A percentile compares a stretch with the other conserved stretches of the same genome.
Evolutionary conservation across 1,140 invertebrate species (phyloP).

Genomic region (Cardiocondyla obscurior): DNA sequence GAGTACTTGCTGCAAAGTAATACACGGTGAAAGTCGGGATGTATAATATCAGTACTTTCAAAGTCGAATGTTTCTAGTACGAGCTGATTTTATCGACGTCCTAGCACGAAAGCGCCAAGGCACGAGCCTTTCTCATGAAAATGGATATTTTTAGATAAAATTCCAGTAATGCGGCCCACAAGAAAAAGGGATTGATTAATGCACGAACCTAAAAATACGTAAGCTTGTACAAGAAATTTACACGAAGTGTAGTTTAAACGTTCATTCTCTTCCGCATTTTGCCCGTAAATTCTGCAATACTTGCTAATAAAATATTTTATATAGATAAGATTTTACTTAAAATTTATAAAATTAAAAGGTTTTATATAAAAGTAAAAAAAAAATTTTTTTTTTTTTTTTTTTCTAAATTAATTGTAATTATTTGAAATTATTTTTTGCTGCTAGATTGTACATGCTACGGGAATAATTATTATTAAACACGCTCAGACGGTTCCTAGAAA

Average conservation of each 20-base stretch:
- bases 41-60: slow-evolving; percentile 15
- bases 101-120: slow-evolving; percentile 51
- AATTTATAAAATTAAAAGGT: background rate
- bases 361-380: background rate
- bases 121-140: slow-evolving; percentile 42
- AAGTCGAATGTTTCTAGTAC: slow-evolving; percentile 39
- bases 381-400: too few species aligned
- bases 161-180: slow-evolving; percentile 15
- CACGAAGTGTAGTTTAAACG: slow-evolving; percentile 1
- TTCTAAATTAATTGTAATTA: too few species aligned
- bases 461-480: background rate
- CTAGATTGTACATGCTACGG: background rate
- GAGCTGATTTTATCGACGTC: slow-evolving; percentile 57
- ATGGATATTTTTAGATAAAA: slow-evolving; percentile 48
- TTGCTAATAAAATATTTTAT: too few species aligned
- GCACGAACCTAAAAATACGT: slow-evolving; percentile 39
- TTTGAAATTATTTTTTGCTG: background rate
- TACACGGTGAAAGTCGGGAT: background rate
- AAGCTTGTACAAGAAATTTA: background rate
- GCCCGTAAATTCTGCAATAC: slow-evolving; percentile 5
- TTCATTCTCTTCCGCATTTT: background rate
- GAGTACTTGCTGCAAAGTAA: background rate
- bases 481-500: too few species aligned
- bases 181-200: slow-evolving; percentile 47
- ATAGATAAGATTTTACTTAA: background rate